Evolutionary conservation across 2,113 vertebrate genomes (phyloP), one percentile per base, ranked within the genome.

Genomic region (Gymnogyps californianus): DNA sequence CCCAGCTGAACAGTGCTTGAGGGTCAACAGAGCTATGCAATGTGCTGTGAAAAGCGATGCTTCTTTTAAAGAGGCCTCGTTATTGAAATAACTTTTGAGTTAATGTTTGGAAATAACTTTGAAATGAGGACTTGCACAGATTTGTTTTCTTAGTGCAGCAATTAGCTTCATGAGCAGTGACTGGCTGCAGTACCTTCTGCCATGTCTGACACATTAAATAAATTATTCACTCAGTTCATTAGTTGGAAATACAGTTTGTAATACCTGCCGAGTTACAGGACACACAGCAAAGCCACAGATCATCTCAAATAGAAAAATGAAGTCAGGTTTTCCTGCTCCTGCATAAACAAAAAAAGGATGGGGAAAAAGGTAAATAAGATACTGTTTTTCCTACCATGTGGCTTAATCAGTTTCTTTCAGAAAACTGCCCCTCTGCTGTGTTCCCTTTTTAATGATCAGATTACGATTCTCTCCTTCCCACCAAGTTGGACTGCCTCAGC

Each of bases 131-230:
- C 78, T 95, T 69, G 87, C 70, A 91, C 93, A 94, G 87, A 96
- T 96, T 95, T 97, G 96, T 97, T 97, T 97, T 96, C 93, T 96
- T 97, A 96, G 84, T 85, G 82, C 67, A 75, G 92, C 93, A 93
- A 94, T 89, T 96, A 96, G 52, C 89, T 96, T 67, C 90, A 75
- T 34, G 72, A 92, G 58, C 36, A 6, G 84, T 85, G 91, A 91
- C 91, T 94, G 90, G 90, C 85, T 94, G 79, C 94, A 90, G 80
- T 61, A 83, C 93, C 85, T 95, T 96, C 94, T 97, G 91, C 95
- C 92, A 77, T 29, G 93, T 96, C 93, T 97, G 96, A 95, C 93
- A 96, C 83, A 52, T 96, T 91, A 91, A 95, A 94, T 94, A 88
- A 97, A 97, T 96, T 95, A 96, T 91, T 94, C 92, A 29, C 80